Evolutionary conservation across 2,113 vertebrate species (phyloP), one percentile per base, ranked within the genome.

Genomic region (Serilophus lunatus): DNA sequence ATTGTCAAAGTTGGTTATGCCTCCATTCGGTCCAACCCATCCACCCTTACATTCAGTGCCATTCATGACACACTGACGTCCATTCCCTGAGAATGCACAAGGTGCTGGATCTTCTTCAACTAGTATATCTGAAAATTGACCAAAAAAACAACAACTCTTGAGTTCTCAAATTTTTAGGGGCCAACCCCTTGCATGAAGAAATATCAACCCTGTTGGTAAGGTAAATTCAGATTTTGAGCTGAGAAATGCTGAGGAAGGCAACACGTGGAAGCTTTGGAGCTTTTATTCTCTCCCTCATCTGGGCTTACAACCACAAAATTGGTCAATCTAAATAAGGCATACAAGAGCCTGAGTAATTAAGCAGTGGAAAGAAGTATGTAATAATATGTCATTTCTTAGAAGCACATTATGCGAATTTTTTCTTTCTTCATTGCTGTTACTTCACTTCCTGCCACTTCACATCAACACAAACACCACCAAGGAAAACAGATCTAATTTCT

Each of bases 1-100:
- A 97, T 99, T 99, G 98, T 99, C 99, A 4, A 99, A 99, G 97
- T 99, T 99, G 95, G 99, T 99, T 96, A 99, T 99, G 97, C 99
- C 99, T 75, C 98, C 98, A 2, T 99, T 99, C 11, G 99, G 99
- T 77, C 99, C 99, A 36, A 98, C 98, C 99, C 99, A 99, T 95
- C 99, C 99, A 57, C 99, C 99, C 93, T 97, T 98, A 98, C 99
- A 99, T 97, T 98, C 98, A 0, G 99, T 99, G 97, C 98, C 98
- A 4, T 99, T 99, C 90, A 98, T 97, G 80, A 98, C 92, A 96
- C 99, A 99, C 90, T 98, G 98, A 87, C 99, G 99, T 93, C 99
- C 99, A 26, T 99, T 99, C 97, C 99, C 99, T 98, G 99, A 99
- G 98, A 99, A 98, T 66, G 99, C 99, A 98, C 99, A 99, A 11